Evolutionary conservation across 2,113 vertebrate genomes (phyloP), one percentile per base, ranked within the genome.

Genomic region (Mustela lutreola): DNA sequence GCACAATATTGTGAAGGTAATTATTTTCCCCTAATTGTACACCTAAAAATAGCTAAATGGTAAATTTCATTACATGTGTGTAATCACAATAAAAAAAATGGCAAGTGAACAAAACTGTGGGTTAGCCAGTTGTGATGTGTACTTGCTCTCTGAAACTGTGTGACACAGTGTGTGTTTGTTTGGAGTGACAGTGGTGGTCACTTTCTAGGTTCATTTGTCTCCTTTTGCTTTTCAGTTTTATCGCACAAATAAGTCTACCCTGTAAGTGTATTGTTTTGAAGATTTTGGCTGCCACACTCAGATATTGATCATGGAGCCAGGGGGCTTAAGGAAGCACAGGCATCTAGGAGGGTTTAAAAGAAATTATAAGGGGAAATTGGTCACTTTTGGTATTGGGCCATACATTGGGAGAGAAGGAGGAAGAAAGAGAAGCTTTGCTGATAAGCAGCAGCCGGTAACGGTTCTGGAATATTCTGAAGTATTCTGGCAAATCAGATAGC

Each of bases 381-480:
- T 85, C 84, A 19, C 18, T 87, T 75, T 79, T 53, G 26, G 78
- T 81, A 33, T 48, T 26, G 28, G 50, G 28, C 24, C 11, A 1
- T 16, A 28, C 16, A 26, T 22, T 42, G 33, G 62, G 12, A n/a
- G 80, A 79, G 50, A 28, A 94, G 70, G 53, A 88, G 50, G 73
- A 91, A 93, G 81, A 36, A 62, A 63, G 83, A 33, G 80, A 80
- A 70, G 63, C 22, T 9, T 11, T 50, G 71, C 31, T 71, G 84
- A 14, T 39, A n/a, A 58, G 53, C 73, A 70, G 87, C 14, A 65
- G 53, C 80, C 0, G 7, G 12, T 58, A 48, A 76, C 53, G 39
- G 75, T 82, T 85, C 75, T 73, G 76, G 87, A 94, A 82, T 60
- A 79, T 65, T 89, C 71, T 63, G 6, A 86, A 80, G 62, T 94